Base-by-base conservation (phyloP, 2,113 vertebrate genomes). In the Bubo scandiacus region DNA sequence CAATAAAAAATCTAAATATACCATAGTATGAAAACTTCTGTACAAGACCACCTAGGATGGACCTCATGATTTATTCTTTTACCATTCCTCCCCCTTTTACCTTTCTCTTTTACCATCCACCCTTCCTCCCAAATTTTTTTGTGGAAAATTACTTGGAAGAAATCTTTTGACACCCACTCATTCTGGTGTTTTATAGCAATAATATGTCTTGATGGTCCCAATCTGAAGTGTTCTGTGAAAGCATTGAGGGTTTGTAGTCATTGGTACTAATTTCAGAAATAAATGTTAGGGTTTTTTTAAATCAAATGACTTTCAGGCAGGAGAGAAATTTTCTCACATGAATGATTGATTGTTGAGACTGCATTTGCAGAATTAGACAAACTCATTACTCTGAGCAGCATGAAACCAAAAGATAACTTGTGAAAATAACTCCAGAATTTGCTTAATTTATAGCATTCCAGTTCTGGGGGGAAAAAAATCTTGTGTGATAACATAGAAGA, bases 311-410 rank as follows among this genome's bases (percentile, higher is more conserved):
- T 88, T 94, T 62, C 32, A 40, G 43, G 19, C 7, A 52, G 38
- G 74, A 78, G 61, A 52, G 25, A 47, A 42, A 61, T 77, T 91
- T 82, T 90, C 59, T 82, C 11, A 32, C 5, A 9, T 36, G 19
- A 66, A 22, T 4, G 25, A 87, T 6, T 78, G 51, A 66, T 72
- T 92, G 25, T 70, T 94, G 61, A 30, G 47, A 66, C 65, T 67
- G 19, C 6, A 62, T 90, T 96, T 94, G 54, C 29, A 88, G 80
- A 74, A 52, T 93, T 42, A 91, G 40, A 83, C 36, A 63, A 82
- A 57, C 23, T 90, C 32, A 34, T 95, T 93, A 67, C 27, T 86
- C 82, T 78, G 66, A 87, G 42, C 55, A 91, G 54, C 11, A 5
- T 25, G 74, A 86, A 88, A 9, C 18, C 49, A 51, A 71, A 72